Evolutionary conservation across 2,113 vertebrate species (phyloP).

Genomic region (Bos javanicus): DNA sequence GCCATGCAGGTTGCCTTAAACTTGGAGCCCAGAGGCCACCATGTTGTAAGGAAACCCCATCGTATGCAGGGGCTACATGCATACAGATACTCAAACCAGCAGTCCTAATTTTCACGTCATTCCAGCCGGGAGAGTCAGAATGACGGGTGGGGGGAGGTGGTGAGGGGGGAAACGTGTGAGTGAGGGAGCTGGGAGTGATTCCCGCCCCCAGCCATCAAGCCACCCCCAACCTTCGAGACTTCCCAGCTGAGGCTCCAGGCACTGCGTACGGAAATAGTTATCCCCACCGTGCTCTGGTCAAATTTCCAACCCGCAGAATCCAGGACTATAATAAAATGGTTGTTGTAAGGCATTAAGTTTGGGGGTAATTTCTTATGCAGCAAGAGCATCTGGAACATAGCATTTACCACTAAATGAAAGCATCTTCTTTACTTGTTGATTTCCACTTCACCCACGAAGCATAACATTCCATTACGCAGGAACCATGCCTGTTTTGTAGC

Average conservation of each 20-base stretch:
- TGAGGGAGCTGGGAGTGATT: neutral
- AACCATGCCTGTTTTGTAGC: neutral
- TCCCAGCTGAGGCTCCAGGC: neutral
- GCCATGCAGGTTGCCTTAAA: too few relatives aligned
- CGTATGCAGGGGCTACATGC: neutral
- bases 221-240: neutral
- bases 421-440: neutral
- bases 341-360: neutral
- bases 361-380: neutral
- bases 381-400: neutral
- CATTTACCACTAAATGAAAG: neutral
- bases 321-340: accelerated
- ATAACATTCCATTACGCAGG: neutral
- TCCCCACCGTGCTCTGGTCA: neutral
- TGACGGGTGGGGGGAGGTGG: accelerated
- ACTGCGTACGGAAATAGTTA: neutral
- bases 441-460: neutral
- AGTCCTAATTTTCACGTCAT: neutral
- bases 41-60: neutral
- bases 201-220: neutral
- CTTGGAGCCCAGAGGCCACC: neutral
- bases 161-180: neutral
- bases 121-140: neutral
- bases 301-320: neutral
- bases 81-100: neutral